Evolutionary conservation across 2,113 vertebrate genomes (phyloP).

Genomic region (Baryphthengus martii): DNA sequence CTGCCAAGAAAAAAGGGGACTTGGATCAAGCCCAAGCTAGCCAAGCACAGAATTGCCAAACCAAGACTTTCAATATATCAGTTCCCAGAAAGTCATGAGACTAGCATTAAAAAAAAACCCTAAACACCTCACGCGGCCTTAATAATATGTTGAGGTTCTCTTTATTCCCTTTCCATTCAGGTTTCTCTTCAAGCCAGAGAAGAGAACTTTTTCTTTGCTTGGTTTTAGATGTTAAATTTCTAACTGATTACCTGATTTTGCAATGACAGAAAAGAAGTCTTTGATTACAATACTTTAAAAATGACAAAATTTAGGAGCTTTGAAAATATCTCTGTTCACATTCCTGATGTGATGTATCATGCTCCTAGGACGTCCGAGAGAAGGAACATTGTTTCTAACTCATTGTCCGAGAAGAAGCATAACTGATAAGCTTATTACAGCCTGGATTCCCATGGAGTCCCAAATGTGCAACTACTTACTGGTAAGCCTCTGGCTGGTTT

Average conservation of each 20-base stretch:
- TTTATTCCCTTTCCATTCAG: background rate
- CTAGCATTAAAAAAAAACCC: background rate
- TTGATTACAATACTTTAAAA: background rate
- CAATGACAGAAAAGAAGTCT: background rate
- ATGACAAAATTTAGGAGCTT: background rate
- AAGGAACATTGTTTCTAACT: background rate
- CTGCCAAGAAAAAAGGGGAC: slow-evolving; percentile 39
- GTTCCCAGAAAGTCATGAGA: slow-evolving; percentile 47
- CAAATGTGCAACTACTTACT: background rate
- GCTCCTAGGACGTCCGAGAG: background rate
- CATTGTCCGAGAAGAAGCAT: background rate
- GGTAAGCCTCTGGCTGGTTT: background rate
- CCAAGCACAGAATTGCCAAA: slow-evolving; percentile 33
- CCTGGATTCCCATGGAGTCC: background rate
- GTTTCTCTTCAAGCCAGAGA: background rate
- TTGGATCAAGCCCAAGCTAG: slow-evolving; percentile 31
- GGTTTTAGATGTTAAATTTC: background rate
- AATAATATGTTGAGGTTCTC: background rate
- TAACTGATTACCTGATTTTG: background rate
- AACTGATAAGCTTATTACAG: background rate
- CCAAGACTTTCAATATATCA: slow-evolving; percentile 30
- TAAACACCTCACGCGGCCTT: background rate
- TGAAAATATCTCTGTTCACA: background rate
- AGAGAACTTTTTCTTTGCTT: background rate
- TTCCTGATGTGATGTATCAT: background rate